Conservation (phyloP, 2,113 vertebrate genomes). For the Cepphus grylle region DNA sequence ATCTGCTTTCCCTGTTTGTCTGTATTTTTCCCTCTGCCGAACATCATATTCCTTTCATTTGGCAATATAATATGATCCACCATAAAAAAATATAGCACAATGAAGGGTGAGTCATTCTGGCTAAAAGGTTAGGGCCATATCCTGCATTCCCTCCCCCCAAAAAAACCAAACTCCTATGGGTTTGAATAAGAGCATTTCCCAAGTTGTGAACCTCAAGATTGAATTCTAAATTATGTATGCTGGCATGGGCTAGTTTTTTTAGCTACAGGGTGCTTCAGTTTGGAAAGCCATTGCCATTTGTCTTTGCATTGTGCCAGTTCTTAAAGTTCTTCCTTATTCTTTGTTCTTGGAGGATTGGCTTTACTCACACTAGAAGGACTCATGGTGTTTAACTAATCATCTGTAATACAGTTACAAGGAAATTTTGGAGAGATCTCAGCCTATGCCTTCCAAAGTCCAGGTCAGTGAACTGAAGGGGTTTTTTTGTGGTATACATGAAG, state of each 20-base stretch:
- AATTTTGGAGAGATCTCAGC: neutral
- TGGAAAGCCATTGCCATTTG: neutral
- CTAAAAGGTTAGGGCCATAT: slow-evolving; percentile 21
- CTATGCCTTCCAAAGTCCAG: neutral
- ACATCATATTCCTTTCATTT: slow-evolving; percentile 41
- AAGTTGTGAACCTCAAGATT: neutral
- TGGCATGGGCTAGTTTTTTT: neutral
- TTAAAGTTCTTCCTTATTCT: neutral
- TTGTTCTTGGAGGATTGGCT: neutral
- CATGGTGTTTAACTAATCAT: neutral
- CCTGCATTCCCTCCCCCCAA: neutral
- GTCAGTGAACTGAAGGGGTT: neutral
- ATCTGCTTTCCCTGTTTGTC: slow-evolving; percentile 47
- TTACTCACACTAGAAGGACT: neutral
- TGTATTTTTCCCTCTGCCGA: slow-evolving; percentile 45
- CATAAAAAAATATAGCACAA: slow-evolving; percentile 35
- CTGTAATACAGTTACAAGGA: neutral
- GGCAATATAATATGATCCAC: slow-evolving; percentile 22
- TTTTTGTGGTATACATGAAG: neutral
- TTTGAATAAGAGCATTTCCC: neutral
- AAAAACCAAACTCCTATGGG: neutral
- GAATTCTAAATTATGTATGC: neutral
- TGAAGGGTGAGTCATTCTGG: slow-evolving; percentile 50
- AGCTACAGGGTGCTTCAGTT: neutral
- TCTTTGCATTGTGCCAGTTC: neutral